Base-by-base conservation (phyloP, 2,797 vertebrate species). In the Enteromius afrohamiltoni region DNA sequence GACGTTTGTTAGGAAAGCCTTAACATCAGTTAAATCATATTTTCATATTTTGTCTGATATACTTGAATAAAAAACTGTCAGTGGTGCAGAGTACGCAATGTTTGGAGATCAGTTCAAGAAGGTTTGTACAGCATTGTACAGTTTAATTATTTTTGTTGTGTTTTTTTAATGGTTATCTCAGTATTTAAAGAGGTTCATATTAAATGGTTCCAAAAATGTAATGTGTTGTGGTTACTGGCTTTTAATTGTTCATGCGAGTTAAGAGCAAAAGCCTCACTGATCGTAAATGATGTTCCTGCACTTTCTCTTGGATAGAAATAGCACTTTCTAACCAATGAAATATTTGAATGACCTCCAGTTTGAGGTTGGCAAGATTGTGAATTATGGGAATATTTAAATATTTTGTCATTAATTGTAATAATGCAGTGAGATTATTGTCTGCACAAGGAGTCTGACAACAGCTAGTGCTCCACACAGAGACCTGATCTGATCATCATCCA, bases 91-190 rank as follows among this genome's bases (percentile, higher is more conserved):
- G 19, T 64, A 70, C 0, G 1, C n/a, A 11, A 75, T 69, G 37
- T 79, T 82, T 58, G 51, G 34, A 49, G 68, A 34, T 49, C 51
- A 62, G 29, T 14, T n/a, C 9, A 23, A 62, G 1, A 69, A 78
- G 16, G 21, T 74, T 74, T 83, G 69, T 83, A 76, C 53, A 80
- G 42, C 29, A 23, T 34, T 82, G 79, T 85, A 82, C 65, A 83
- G 37, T 65, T 65, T 78, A 65, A 31, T 8, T 21, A 34, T 53
- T 51, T 51, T 74, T 29, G 16, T 58, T 55, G 1, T 62, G 10
- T 55, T 16, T 5, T 74, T 82, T 82, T 74, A 64, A 65, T 62
- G 31, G 31, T 34, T 47, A 4, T 55, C 51, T 23, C 14, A 10
- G 13, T 67, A 82, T 82, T 82, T 82, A 83, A 62, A 76, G 9